Evolutionary conservation across 2,797 vertebrate species (phyloP), one percentile per base, ranked within the genome.

Genomic region (Microctenopoma steveboyesi): DNA sequence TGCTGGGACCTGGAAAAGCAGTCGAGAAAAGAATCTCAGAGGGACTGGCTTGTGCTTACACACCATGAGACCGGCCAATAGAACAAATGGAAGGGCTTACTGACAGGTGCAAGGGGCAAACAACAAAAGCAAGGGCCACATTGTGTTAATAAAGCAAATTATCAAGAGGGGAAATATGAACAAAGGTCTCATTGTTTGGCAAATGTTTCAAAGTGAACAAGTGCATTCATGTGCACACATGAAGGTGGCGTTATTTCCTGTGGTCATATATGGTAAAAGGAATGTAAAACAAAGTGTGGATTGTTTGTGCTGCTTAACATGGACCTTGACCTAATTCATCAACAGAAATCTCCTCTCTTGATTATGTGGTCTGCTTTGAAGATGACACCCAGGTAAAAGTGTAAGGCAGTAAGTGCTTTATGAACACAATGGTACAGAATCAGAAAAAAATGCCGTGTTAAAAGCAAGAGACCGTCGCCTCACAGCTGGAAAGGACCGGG

Each of bases 11-110:
- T 87, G 87, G 89, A 90, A 92, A 87, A 64, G 76, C 78, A 82
- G 88, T 80, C 88, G 85, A 77, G 84, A 71, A 87, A 86, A 88
- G 88, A 82, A 76, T 87, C 89, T 88, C 88, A 70, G 78, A 74
- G 86, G 88, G 89, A 92, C 88, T 92, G 91, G 91, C 91, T 86
- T 82, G 80, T 86, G 83, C 84, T 86, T 85, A 85, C 86, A 81
- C 85, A 76, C 76, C 66, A 66, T 52, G 81, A 88, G 84, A 84
- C 80, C 74, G 85, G 85, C 90, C 87, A 84, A 88, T 72, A 85
- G 76, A 71, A 67, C 71, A 67, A 55, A 56, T 35, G 52, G 63
- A 47, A 65, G 55, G 66, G 64, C 67, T 72, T 83, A 68, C 64
- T 68, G 28, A 83, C 66, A 81, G 78, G 74, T 48, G n/a, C 7